Base-by-base conservation (phyloP, 2,113 vertebrate genomes). In the Myotis brandtii region DNA sequence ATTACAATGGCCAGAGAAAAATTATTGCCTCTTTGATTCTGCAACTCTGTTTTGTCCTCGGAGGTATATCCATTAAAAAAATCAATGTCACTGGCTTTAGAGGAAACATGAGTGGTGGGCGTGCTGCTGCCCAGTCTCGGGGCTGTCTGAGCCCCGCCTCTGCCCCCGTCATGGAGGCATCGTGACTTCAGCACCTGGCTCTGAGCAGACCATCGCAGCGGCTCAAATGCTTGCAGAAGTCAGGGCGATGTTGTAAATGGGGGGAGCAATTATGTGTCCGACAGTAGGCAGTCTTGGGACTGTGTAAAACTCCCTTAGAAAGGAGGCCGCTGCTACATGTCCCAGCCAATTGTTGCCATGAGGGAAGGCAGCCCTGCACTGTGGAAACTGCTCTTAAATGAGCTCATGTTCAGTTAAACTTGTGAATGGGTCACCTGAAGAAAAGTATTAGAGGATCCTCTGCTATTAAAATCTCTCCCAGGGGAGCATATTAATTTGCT, bases 81-180 rank as follows among this genome's bases (percentile, higher is more conserved):
- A 96, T 93, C 96, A 83, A 83, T 96, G 96, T 96, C 82, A 3
- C 69, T 91, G 80, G 64, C 84, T 93, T 89, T 59, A 92, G 75
- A 93, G 84, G 84, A 95, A 94, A 86, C 1, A 13, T 66, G 27
- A 67, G 66, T 85, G 87, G 92, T 76, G 69, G 81, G 56, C 16
- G 9, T 83, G 72, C 52, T 34, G 16, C 73, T 88, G 67, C 85
- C 91, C 70, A 20, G 89, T 79, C 48, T 92, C 73, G 20, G 82
- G 67, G 72, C 62, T n/a, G 62, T 43, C 59, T 23, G 27, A 88
- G 90, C 94, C 30, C 37, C 86, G 46, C 82, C 84, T 81, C 52
- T 64, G 43, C 21, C 8, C 32, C 40, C 14, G 23, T 46, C 82
- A 32, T 23, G 66, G 89, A 82, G 89, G 40, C 62, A 27, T 30